A percentile compares a stretch with the other conserved stretches of the same genome.
phyloP scores from a whole-genome alignment of 1,140 invertebrate species.

The Bombus polaris region DNA sequence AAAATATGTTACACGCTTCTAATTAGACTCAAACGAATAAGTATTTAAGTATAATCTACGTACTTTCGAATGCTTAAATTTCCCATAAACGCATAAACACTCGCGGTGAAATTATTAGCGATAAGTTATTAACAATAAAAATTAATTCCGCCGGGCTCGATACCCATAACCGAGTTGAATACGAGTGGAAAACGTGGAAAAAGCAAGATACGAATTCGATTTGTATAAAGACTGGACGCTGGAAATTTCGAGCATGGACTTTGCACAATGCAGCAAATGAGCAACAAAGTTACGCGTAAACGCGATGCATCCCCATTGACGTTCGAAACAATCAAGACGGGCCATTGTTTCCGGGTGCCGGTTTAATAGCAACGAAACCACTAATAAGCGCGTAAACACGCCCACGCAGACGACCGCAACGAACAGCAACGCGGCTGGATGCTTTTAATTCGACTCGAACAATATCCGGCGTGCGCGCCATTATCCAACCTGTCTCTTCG shows the following conservation, averaged over 20 bases:
- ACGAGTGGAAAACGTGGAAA: neutral
- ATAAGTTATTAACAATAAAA: neutral
- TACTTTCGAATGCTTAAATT: no score
- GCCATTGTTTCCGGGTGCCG: neutral
- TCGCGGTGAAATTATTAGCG: no score
- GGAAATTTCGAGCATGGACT: neutral
- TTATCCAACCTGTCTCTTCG: neutral
- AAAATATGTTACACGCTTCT: no score
- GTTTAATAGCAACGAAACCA: slow-evolving; percentile 12
- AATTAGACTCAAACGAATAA: no score
- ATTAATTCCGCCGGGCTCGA: neutral
- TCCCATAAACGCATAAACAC: no score
- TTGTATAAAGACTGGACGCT: neutral
- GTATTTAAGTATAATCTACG: no score
- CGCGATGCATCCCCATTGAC: neutral
- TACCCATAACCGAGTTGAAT: neutral
- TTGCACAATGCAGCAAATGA: neutral
- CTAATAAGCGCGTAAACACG: slow-evolving; percentile 31
- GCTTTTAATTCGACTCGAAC: slow-evolving; percentile 51
- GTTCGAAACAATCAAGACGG: slow-evolving; percentile 4
- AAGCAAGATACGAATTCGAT: neutral
- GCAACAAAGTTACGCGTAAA: neutral
- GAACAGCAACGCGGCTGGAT: neutral
- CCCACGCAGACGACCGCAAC: slow-evolving; percentile 25
- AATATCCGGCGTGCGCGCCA: slow-evolving; percentile 24